phyloP scores from a whole-genome alignment of 2,888 invertebrate genomes.

The Drosophila vallismaia region DNA sequence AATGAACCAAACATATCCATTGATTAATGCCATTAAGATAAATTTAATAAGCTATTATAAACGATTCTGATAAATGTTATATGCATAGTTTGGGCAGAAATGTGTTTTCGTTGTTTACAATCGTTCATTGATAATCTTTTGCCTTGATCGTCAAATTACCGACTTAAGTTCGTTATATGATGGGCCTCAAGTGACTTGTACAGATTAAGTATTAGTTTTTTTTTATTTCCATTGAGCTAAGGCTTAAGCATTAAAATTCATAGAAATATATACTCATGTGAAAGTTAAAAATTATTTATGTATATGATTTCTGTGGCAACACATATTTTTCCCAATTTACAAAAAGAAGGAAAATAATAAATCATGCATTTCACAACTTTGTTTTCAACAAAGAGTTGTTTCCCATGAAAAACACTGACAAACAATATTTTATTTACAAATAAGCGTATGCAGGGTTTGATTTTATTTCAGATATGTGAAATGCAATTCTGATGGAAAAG shows the following conservation, averaged over 20 bases:
- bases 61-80: constrained; percentile 51
- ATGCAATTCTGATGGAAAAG: constrained; percentile 19
- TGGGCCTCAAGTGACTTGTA: constrained; percentile 17
- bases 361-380: neutral
- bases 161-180: constrained; percentile 17
- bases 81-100: constrained; percentile 4
- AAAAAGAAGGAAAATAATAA: constrained; percentile 15
- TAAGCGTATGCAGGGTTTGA: constrained; percentile 28
- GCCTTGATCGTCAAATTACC: neutral
- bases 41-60: constrained; percentile 55
- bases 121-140: constrained; percentile 18
- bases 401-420: neutral
- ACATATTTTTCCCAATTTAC: neutral
- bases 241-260: constrained; percentile 2
- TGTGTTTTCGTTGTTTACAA: constrained; percentile 9
- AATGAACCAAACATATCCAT: constrained; percentile 36
- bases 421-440: constrained; percentile 19
- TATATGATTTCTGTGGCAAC: neutral
- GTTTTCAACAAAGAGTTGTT: neutral
- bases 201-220: neutral
- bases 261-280: neutral
- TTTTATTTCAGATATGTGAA: constrained; percentile 67
- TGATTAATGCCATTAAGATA: constrained; percentile 65
- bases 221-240: neutral
- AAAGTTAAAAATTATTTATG: constrained; percentile 6